Evolutionary conservation across 2,888 invertebrate genomes (phyloP).

Genomic region (Caenorhabditis japonica): DNA sequence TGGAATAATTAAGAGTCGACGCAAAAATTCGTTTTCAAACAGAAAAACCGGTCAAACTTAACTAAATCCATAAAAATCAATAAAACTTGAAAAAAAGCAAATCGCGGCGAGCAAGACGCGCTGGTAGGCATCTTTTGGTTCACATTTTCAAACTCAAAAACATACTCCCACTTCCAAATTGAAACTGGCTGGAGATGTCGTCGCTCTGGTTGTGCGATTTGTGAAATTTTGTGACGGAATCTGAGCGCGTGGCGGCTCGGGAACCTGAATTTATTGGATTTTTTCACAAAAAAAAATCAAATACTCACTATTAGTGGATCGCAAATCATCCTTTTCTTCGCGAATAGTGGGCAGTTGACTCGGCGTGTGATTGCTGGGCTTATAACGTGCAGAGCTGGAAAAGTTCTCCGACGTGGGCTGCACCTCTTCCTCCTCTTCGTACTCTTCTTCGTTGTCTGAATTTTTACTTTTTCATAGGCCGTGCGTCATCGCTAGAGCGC

Average conservation of each 20-base stretch:
- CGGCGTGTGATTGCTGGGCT: constrained; percentile 12
- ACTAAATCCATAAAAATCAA: no score
- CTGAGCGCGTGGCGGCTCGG: no score
- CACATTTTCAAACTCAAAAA: no score
- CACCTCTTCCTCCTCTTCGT: constrained; percentile 13
- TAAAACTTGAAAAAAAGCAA: no score
- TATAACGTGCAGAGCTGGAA: background rate
- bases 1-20: no score
- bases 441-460: constrained; percentile 1
- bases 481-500: no score
- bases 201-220: constrained; percentile 17
- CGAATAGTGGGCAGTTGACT: constrained; percentile 18
- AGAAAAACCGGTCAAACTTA: no score
- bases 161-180: constrained; percentile 17
- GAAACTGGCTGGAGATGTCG: constrained; percentile 15
- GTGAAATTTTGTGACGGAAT: no score
- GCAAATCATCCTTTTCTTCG: constrained; percentile 22
- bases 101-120: no score
- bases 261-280: constrained; percentile 9
- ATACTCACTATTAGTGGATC: constrained; percentile 7
- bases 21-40: no score
- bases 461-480: background rate
- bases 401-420: constrained; percentile 19
- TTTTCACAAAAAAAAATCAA: no score
- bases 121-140: no score